A percentile compares a stretch with the other conserved stretches of the same genome.
phyloP scores from a whole-genome alignment of 2,113 vertebrate species.

The Pagrus major region DNA sequence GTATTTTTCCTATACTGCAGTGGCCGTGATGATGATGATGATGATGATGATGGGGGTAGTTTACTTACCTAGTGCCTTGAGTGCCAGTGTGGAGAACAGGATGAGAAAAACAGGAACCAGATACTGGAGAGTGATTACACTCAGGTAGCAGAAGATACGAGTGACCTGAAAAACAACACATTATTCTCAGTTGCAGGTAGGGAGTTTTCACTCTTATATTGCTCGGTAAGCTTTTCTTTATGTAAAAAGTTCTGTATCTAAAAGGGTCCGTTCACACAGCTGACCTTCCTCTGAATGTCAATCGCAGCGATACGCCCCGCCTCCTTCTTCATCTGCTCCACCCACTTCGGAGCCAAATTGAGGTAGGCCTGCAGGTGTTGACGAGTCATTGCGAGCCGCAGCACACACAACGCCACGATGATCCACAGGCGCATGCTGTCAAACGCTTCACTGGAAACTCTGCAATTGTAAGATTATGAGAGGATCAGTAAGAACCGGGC shows the following conservation, averaged over 20 bases:
- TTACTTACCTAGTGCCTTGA: slow-evolving; percentile 90
- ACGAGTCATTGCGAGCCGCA: slow-evolving; percentile 87
- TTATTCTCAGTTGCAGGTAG: not conserved
- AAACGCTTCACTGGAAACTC: slow-evolving; percentile 87
- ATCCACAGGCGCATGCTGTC: slow-evolving; percentile 90
- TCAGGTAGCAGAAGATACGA: slow-evolving; percentile 93
- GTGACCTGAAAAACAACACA: slow-evolving; percentile 84
- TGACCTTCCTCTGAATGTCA: slow-evolving; percentile 94
- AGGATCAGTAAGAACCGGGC: not conserved
- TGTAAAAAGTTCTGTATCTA: not conserved
- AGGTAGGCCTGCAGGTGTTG: slow-evolving; percentile 96
- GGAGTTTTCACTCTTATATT: not conserved
- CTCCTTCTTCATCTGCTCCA: slow-evolving; percentile 91
- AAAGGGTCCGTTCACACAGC: slow-evolving; percentile 13
- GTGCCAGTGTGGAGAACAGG: slow-evolving; percentile 90
- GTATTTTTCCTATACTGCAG: not conserved
- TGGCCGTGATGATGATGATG: not conserved
- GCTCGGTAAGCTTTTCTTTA: too few relatives aligned
- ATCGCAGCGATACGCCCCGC: slow-evolving; percentile 90
- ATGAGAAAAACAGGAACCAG: slow-evolving; percentile 90
- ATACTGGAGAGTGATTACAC: slow-evolving; percentile 94
- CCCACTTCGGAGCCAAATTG: slow-evolving; percentile 90
- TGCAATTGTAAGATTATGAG: slow-evolving; percentile 46
- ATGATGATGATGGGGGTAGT: not conserved
- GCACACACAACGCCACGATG: slow-evolving; percentile 85